These are phyloP conservation scores for Theocolax elegans DNA, from an alignment of 1,140 invertebrate species.

Conservation along the genomic window DNA sequence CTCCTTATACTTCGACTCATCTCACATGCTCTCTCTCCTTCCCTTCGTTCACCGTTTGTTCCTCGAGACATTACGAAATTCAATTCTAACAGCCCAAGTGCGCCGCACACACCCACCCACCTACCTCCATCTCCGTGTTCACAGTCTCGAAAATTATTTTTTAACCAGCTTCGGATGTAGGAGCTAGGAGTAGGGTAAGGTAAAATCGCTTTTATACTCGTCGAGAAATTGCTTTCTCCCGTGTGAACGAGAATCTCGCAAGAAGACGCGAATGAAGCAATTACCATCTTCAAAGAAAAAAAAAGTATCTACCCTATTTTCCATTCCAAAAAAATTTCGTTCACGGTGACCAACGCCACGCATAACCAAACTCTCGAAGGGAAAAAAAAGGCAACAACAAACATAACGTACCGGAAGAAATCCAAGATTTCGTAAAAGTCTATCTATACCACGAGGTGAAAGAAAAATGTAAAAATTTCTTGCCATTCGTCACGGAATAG, in stretches of 20 bases:
- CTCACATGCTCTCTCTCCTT: conserved; percentile 9
- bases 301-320: no score
- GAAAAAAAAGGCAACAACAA: no score
- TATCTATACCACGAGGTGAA: neutral
- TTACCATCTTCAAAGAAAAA: neutral
- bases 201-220: conserved; percentile 1
- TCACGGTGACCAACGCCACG: no score
- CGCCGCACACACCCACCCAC: neutral
- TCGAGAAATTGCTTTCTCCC: conserved; percentile 13
- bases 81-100: conserved; percentile 2
- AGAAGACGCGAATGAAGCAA: neutral
- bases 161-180: conserved; percentile 4
- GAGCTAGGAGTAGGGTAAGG: neutral
- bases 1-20: conserved; percentile 1
- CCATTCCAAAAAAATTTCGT: no score
- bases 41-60: neutral
- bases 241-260: neutral
- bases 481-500: conserved; percentile 2
- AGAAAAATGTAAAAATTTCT: neutral
- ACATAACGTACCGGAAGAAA: neutral
- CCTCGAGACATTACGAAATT: conserved; percentile 21
- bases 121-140: neutral
- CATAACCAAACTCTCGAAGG: no score
- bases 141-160: conserved; percentile 20
- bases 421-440: neutral